Evolutionary conservation across 2,888 invertebrate genomes (phyloP), one percentile per base, ranked within the genome.

Genomic region (Deilephila porcellus): DNA sequence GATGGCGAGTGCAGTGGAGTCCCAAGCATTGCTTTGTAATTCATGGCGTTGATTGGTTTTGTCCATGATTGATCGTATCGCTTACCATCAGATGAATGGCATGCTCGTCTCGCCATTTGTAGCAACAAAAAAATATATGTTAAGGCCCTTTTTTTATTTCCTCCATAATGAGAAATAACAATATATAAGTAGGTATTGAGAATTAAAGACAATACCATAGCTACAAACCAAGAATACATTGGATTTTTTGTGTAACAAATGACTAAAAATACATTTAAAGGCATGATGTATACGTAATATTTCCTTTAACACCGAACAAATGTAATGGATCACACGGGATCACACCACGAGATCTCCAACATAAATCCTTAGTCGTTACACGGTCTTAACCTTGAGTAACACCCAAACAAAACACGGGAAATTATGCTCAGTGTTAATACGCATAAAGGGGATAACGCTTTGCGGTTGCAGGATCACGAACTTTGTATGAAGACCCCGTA

Each of bases 341-440:
- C 62, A 52, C 60, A 73, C 56, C 72, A 45, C 56, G 29, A 76
- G 79, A 83, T 80, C 81, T 77, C 80, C 81, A 84, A 83, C 83
- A 88, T 88, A 85, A 83, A 87, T 88, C 80, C 82, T 80, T 79
- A 78, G 85, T 87, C 79, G 86, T 85, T 83, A 87, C 85, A 86
- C 82, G 84, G 77, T 79, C 76, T 79, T 83, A 87, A 85, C 86
- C 87, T 87, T 87, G 85, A 85, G 76, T 77, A 81, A 77, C 76
- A 73, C 63, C 60, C 52, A 6, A 14, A 53, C 32, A 60, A 7
- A 73, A 4, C 75, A 80, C 64, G 56, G 60, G 17, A 88, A 79
- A 80, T 73, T 78, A 56, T 76, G 80, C 88, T 79, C 75, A 85
- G 82, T 60, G 0, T 0, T 0, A 20, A 3, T n/a, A 3, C 17